Base-by-base conservation (phyloP, 2,888 invertebrate genomes). In the Lysandra coridon region DNA sequence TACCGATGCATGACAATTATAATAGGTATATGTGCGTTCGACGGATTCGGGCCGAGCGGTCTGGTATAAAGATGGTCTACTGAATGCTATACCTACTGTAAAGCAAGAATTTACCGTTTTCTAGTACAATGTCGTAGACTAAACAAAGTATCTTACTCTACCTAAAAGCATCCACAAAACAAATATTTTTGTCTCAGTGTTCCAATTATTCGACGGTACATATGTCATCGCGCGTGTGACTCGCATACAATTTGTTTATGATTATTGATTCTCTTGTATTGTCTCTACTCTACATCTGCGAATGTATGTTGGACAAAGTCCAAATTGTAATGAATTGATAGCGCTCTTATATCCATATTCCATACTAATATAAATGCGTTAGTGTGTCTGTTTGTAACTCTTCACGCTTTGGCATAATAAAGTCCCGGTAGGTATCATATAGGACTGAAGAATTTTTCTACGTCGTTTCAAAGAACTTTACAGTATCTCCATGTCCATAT, bases 251-350 rank as follows among this genome's bases (percentile, higher is more conserved):
- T 69, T 17, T 37, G 30, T 33, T 76, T 49, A 53, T 75, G 75
- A 75, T 76, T 49, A 30, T 57, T 53, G 76, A 76, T 76, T 76
- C 76, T 30, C 53, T 76, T 17, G 57, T 57, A 57, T 76, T 76
- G 76, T 76, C 76, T 76, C 76, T 57, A 76, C 76, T 76, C 76
- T 57, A 76, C 76, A 14, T 49, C 30, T 49, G 75, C 75, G 6
- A 75, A 75, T 75, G 53, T 23, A 30, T 75, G 75, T 76, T 76
- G 76, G 76, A 76, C 76, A 76, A 76, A 76, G 76, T 76, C 76
- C 76, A 76, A 76, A 76, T 33, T 49, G 76, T 76, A 33, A 53
- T 57, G 76, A 76, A 49, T 75, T 53, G 53, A 75, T 53, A 75
- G 53, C 49, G 23, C 30, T 53, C 57, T 76, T 75, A 53, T 53